Conservation (phyloP, 2,113 vertebrate genomes). For the Otus sunia region DNA sequence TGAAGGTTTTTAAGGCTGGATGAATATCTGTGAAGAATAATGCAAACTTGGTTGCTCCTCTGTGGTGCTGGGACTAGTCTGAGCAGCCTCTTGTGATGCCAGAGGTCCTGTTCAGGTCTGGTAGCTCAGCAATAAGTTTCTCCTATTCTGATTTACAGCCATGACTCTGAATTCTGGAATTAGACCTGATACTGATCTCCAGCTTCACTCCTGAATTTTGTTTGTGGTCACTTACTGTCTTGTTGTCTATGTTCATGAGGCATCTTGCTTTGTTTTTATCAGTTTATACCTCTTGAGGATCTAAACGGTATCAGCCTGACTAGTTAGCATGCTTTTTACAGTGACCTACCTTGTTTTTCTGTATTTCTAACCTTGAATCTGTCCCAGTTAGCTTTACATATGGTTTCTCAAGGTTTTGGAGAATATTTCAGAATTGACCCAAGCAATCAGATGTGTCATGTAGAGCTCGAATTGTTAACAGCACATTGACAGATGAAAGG, state of each 20-base stretch:
- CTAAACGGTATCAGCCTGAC: background rate
- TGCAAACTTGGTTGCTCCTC: background rate
- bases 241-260: background rate
- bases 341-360: background rate
- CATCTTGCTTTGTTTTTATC: background rate
- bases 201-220: background rate
- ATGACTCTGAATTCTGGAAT: background rate
- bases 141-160: background rate
- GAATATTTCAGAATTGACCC: constrained; percentile 57
- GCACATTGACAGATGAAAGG: background rate
- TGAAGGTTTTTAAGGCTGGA: background rate
- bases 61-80: background rate
- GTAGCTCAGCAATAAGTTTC: background rate
- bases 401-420: constrained; percentile 36
- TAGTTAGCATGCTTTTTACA: background rate
- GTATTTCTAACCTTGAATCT: constrained; percentile 58
- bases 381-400: constrained; percentile 49
- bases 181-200: background rate
- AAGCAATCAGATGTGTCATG: constrained; percentile 2
- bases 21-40: background rate
- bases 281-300: background rate
- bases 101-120: background rate
- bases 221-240: background rate
- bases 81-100: background rate
- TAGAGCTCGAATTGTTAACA: constrained; percentile 11